Conservation (phyloP, 2,888 invertebrate species). For the Melieria omissa region DNA sequence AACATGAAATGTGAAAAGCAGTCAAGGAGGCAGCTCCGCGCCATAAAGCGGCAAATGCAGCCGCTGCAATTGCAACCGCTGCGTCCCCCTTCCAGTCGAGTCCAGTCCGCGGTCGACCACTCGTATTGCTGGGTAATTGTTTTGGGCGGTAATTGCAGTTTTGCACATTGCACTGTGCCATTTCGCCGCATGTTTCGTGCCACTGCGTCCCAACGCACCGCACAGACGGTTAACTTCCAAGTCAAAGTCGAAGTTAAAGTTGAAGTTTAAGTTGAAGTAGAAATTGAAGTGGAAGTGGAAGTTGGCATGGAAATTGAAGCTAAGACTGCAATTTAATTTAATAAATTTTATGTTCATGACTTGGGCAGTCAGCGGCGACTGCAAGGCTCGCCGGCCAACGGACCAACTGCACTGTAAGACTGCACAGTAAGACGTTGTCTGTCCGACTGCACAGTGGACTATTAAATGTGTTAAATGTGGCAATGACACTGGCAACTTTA, state of each 20-base stretch:
- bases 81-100: no score
- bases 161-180: constrained; percentile 40
- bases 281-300: neutral
- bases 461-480: constrained; percentile 1
- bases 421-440: neutral
- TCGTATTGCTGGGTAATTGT: constrained; percentile 21
- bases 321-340: constrained; percentile 40
- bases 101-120: no score
- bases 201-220: neutral
- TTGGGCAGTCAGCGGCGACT: constrained; percentile 19
- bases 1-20: no score
- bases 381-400: constrained; percentile 5
- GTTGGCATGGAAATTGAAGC: constrained; percentile 23
- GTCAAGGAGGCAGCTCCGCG: no score
- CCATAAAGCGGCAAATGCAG: no score
- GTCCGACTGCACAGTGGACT: no score
- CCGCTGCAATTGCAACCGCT: no score
- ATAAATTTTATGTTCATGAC: constrained; percentile 40
- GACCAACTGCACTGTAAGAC: neutral
- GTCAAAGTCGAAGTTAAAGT: neutral
- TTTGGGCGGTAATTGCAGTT: constrained; percentile 45
- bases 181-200: constrained; percentile 11
- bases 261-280: neutral
- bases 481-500: constrained; percentile 16
- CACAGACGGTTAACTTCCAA: no score